Percentiles rank a stretch among this genome's conserved stretches.
Evolutionary conservation across 2,797 vertebrate genomes (phyloP).

Genomic region (Crenuchus spilurus): DNA sequence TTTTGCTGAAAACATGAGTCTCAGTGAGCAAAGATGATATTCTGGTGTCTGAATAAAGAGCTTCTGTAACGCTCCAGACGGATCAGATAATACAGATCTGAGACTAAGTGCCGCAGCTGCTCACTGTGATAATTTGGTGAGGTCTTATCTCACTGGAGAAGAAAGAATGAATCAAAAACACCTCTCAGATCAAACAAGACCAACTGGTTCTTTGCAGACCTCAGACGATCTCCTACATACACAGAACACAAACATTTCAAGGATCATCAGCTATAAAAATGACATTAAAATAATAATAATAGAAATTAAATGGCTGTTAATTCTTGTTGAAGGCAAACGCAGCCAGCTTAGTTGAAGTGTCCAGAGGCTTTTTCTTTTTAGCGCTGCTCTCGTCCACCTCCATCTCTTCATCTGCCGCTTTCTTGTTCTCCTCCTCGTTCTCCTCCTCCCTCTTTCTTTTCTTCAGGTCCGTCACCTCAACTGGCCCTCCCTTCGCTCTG

Average conservation of each 20-base stretch:
- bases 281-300: background rate
- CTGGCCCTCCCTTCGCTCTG: slow-evolving; percentile 78
- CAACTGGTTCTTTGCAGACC: background rate
- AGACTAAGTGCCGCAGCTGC: too few species aligned
- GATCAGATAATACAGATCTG: too few species aligned
- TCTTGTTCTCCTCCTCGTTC: slow-evolving; percentile 46
- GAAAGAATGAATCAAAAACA: too few species aligned
- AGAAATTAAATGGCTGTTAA: slow-evolving; percentile 42
- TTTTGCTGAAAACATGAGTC: too few species aligned
- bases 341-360: slow-evolving; percentile 80
- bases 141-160: background rate
- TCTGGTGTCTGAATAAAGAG: background rate
- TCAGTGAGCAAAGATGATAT: too few species aligned
- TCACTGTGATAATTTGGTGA: too few species aligned
- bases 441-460: slow-evolving; percentile 81
- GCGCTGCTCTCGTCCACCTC: slow-evolving; percentile 69
- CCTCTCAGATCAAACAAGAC: background rate
- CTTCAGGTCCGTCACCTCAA: slow-evolving; percentile 74
- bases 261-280: background rate
- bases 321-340: slow-evolving; percentile 89
- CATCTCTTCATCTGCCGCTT: slow-evolving; percentile 43
- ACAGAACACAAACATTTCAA: too few species aligned
- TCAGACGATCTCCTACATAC: too few species aligned
- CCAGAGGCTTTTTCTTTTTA: slow-evolving; percentile 82
- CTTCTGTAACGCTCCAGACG: background rate